Evolutionary conservation across 2,888 invertebrate genomes (phyloP).

Genomic region (Volucella zonaria): DNA sequence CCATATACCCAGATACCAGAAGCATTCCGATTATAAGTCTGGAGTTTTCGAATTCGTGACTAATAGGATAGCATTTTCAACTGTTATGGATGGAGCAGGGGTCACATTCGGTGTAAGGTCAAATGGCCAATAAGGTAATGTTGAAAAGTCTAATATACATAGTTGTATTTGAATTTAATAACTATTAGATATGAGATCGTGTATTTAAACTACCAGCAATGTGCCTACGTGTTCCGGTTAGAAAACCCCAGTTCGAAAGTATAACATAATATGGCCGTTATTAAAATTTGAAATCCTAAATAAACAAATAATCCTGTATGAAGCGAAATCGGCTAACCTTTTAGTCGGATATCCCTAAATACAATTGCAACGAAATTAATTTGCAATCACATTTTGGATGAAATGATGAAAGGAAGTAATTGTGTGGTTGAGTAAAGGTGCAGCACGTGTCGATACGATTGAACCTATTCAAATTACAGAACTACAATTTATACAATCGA

Average conservation of each 20-base stretch:
- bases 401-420: neutral
- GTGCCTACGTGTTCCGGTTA: neutral
- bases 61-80: too few species aligned
- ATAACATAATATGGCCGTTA: neutral
- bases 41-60: too few species aligned
- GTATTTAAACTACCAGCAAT: too few species aligned
- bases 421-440: neutral
- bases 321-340: neutral
- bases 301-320: neutral
- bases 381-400: neutral
- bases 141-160: too few species aligned
- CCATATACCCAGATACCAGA: too few species aligned
- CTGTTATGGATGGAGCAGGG: too few species aligned
- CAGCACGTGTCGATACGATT: neutral
- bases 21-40: too few species aligned
- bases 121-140: too few species aligned
- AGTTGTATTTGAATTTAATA: too few species aligned
- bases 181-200: too few species aligned
- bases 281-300: neutral
- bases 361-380: neutral
- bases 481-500: neutral
- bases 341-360: neutral
- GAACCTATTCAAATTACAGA: neutral
- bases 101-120: too few species aligned
- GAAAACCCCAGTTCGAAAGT: neutral